Conservation (phyloP, 2,888 invertebrate genomes). For the Drosophila kambysellisi region DNA sequence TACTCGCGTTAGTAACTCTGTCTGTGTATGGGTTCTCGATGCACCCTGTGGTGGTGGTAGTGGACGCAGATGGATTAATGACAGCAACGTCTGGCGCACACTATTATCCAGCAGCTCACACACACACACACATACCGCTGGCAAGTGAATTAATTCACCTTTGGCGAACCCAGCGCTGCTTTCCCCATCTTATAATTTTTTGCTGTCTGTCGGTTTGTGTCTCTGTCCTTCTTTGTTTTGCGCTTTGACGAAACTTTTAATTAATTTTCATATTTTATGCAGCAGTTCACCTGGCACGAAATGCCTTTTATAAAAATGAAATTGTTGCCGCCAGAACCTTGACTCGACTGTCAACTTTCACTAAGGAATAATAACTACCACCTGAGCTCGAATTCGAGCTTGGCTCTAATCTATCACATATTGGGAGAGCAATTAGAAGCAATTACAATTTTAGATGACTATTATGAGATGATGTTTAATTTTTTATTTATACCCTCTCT, state of each 20-base stretch:
- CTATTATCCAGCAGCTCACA: constrained; percentile 32
- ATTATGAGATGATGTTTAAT: neutral
- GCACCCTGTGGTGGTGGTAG: constrained; percentile 24
- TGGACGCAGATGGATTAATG: constrained; percentile 69
- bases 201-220: constrained; percentile 23
- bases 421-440: neutral
- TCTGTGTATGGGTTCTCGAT: constrained; percentile 22
- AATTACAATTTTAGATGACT: neutral
- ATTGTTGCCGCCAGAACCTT: constrained; percentile 5
- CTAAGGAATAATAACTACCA: neutral
- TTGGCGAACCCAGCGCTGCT: constrained; percentile 23
- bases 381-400: neutral
- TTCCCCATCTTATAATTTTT: constrained; percentile 25
- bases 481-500: neutral
- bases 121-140: constrained; percentile 3
- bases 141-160: constrained; percentile 53
- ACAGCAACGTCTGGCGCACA: constrained; percentile 69
- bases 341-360: neutral
- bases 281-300: constrained; percentile 26
- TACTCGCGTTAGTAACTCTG: constrained; percentile 79
- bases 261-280: constrained; percentile 75
- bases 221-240: constrained; percentile 52
- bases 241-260: constrained; percentile 69
- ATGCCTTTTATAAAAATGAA: constrained; percentile 22
- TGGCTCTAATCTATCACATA: neutral